Evolutionary conservation across 2,888 invertebrate species (phyloP).

Genomic region (Thecophora atra): DNA sequence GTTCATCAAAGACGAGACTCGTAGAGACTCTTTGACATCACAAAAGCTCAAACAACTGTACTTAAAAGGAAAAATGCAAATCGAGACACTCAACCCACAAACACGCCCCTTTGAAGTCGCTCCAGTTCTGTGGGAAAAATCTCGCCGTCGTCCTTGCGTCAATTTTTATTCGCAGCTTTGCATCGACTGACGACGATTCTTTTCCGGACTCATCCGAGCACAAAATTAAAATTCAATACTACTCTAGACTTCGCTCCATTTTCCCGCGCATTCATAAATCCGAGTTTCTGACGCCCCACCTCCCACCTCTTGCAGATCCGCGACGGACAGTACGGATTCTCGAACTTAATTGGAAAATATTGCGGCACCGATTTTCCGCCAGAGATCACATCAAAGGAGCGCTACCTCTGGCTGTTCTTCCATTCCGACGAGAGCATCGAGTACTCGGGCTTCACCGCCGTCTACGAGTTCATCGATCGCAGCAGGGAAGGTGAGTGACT

Average conservation of each 20-base stretch:
- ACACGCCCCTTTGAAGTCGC: no score
- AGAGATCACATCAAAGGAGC: conserved; percentile 76
- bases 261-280: background rate
- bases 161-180: no score
- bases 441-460: conserved; percentile 80
- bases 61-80: background rate
- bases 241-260: background rate
- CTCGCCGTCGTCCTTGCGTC: no score
- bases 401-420: conserved; percentile 82
- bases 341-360: conserved; percentile 72
- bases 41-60: background rate
- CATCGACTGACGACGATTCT: no score
- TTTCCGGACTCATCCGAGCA: no score
- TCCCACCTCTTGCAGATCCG: conserved; percentile 68
- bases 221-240: conserved; percentile 1
- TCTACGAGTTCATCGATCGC: conserved; percentile 74
- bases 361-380: conserved; percentile 80
- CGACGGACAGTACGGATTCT: conserved; percentile 83
- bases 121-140: no score
- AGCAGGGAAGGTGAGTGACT: conserved; percentile 68
- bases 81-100: background rate
- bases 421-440: conserved; percentile 84
- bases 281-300: background rate
- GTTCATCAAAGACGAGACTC: background rate
- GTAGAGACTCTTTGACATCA: background rate